A percentile compares a stretch with the other conserved stretches of the same genome.
These are phyloP conservation scores for Alligator mississippiensis DNA, from an alignment of 2,113 vertebrate species.

Conservation along the genomic window DNA sequence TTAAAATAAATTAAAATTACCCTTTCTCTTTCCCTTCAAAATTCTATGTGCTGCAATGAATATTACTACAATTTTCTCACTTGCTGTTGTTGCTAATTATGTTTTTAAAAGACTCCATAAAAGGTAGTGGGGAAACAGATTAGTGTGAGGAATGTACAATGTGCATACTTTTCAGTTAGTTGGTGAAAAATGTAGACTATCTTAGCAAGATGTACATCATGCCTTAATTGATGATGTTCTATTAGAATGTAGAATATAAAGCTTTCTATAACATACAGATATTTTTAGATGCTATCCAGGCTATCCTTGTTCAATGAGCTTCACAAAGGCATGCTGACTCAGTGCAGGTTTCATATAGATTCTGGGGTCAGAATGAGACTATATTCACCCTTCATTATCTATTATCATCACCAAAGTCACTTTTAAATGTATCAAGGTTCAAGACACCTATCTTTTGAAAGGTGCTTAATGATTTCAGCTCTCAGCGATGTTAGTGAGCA, in stretches of 20 bases:
- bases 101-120: conserved; percentile 64
- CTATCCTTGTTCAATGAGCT: neutral
- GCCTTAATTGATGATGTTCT: conserved; percentile 5
- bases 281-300: neutral
- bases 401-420: neutral
- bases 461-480: neutral
- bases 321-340: neutral
- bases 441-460: neutral
- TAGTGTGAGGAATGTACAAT: conserved; percentile 15
- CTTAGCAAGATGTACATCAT: conserved; percentile 7
- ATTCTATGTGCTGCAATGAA: conserved; percentile 75
- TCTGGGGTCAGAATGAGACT: neutral
- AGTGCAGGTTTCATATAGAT: neutral
- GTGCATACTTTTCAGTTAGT: conserved; percentile 28
- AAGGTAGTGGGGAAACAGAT: conserved; percentile 10
- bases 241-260: neutral
- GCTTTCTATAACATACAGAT: neutral
- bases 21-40: conserved; percentile 60
- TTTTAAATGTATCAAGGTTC: neutral
- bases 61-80: conserved; percentile 63
- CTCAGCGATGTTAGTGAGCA: neutral
- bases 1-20: conserved; percentile 67
- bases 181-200: conserved; percentile 27
- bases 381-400: neutral
- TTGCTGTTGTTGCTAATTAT: conserved; percentile 52